Evolutionary conservation across 2,888 invertebrate species (phyloP).

Genomic region (Lysandra bellargus): DNA sequence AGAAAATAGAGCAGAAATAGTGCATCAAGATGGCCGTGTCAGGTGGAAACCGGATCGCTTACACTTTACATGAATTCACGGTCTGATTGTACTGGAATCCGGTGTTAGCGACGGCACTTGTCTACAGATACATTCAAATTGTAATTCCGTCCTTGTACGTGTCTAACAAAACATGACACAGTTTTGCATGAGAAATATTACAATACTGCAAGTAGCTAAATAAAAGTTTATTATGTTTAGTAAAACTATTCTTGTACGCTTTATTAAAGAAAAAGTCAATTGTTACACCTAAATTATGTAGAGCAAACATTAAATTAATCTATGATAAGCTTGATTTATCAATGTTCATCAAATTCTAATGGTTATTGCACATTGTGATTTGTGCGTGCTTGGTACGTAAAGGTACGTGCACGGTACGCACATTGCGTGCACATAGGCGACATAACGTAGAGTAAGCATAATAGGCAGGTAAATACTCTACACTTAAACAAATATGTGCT

Average conservation of each 20-base stretch:
- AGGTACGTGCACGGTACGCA: background rate
- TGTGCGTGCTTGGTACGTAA: background rate
- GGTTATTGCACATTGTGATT: background rate
- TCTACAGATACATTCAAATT: background rate
- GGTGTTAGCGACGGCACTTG: conserved; percentile 9
- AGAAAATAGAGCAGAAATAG: background rate
- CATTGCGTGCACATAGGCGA: background rate
- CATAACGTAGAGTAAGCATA: background rate
- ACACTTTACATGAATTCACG: conserved; percentile 26
- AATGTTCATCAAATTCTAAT: no score
- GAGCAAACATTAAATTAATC: no score
- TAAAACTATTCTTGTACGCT: no score
- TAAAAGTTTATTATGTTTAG: no score
- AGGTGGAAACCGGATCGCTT: conserved; percentile 5
- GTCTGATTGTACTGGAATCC: conserved; percentile 29
- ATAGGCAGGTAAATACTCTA: background rate
- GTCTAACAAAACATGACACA: background rate
- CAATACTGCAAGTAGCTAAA: background rate
- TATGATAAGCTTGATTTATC: no score
- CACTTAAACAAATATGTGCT: background rate
- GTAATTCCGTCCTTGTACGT: background rate
- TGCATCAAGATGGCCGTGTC: conserved; percentile 11
- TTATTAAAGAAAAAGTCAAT: no score
- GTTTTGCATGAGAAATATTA: conserved; percentile 1
- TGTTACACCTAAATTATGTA: no score